Conservation (phyloP, 2,113 vertebrate genomes). For the Cyphomyrus plagiostoma region DNA sequence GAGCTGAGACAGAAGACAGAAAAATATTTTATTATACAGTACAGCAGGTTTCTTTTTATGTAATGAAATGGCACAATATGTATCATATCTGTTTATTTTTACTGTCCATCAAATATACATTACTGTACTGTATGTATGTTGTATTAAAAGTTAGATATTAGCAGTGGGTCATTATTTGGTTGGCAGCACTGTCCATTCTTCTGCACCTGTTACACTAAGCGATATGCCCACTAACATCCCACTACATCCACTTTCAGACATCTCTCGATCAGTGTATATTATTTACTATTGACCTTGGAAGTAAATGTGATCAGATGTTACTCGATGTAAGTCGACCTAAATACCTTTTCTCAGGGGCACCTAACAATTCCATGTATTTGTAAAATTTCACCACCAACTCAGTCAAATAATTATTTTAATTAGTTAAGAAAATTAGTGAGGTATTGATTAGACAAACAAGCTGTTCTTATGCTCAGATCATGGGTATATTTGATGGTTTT, state of each 20-base stretch:
- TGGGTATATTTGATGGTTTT: no score
- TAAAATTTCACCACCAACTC: background rate
- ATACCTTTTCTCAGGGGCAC: background rate
- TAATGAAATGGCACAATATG: background rate
- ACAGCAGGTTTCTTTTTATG: background rate
- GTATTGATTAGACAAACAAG: background rate
- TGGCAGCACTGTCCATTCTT: background rate
- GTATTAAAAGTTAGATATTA: background rate
- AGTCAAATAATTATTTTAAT: background rate
- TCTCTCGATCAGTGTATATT: background rate
- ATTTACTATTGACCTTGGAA: background rate
- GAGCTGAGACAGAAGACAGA: background rate
- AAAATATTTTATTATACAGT: background rate
- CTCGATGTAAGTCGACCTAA: background rate
- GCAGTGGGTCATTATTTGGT: background rate
- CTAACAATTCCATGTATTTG: background rate
- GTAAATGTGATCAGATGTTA: background rate
- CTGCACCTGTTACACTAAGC: no score
- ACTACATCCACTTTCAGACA: background rate
- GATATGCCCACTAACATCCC: no score
- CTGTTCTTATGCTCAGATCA: background rate
- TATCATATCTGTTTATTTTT: background rate
- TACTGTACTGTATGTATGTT: background rate
- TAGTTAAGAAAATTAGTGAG: background rate
- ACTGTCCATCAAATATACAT: background rate